Percentiles rank a stretch among this genome's conserved stretches.
phyloP scores from a whole-genome alignment of 2,797 vertebrate species.

The Hypotaenidia okinawae region DNA sequence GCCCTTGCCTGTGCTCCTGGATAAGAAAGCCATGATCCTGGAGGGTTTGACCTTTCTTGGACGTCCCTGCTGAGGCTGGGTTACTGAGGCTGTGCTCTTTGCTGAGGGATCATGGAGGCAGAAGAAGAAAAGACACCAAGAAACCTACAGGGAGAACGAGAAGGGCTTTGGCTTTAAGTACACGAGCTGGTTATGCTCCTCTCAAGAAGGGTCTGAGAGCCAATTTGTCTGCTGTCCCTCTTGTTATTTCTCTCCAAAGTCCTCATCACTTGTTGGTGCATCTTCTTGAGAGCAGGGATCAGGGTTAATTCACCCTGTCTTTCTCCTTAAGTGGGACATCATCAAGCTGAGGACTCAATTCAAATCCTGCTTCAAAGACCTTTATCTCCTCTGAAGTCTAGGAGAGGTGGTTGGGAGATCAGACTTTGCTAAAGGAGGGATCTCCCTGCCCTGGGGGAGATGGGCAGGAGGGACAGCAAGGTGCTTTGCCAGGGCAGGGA shows the following conservation, averaged over 20 bases:
- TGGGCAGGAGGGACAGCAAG: neutral
- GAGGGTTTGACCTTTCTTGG: neutral
- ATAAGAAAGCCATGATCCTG: neutral
- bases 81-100: neutral
- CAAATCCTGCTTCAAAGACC: slow-evolving; percentile 40
- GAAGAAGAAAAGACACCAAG: slow-evolving; percentile 6
- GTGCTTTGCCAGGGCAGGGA: neutral
- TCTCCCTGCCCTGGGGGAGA: neutral
- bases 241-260: slow-evolving; percentile 25
- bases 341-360: slow-evolving; percentile 46
- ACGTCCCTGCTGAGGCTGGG: neutral
- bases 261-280: slow-evolving; percentile 10
- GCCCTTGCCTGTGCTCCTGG: neutral
- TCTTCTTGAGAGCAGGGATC: slow-evolving; percentile 40
- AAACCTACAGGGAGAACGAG: neutral
- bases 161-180: slow-evolving; percentile 20
- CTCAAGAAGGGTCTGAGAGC: neutral
- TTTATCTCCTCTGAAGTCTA: slow-evolving; percentile 23
- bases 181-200: neutral
- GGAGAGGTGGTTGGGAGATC: neutral
- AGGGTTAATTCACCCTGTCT: slow-evolving; percentile 41
- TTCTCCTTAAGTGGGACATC: slow-evolving; percentile 42
- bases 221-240: neutral
- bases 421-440: neutral
- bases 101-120: neutral